Evolutionary conservation across 2,113 vertebrate species (phyloP).

Genomic region (Coregonus clupeaformis): DNA sequence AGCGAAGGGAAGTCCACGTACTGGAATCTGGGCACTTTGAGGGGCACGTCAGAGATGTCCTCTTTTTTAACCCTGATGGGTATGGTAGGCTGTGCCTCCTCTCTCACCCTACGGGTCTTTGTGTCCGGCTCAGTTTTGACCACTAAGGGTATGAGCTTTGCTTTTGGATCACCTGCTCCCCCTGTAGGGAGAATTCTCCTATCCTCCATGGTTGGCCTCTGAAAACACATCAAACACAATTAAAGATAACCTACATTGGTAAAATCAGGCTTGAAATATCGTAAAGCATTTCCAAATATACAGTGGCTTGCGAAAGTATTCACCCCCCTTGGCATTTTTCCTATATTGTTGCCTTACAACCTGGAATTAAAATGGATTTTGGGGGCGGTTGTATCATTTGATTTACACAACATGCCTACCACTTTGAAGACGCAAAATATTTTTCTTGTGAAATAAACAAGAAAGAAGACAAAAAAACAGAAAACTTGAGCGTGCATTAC

Average conservation of each 20-base stretch:
- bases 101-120: neutral
- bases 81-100: slow-evolving; percentile 16
- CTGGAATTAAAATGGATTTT: too few relatives aligned
- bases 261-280: neutral
- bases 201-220: slow-evolving; percentile 38
- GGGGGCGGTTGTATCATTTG: too few relatives aligned
- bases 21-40: slow-evolving; percentile 56
- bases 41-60: slow-evolving; percentile 35
- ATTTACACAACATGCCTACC: too few relatives aligned
- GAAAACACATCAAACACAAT: neutral
- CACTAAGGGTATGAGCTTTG: slow-evolving; percentile 12
- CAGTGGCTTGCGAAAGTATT: too few relatives aligned
- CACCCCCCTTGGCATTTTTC: too few relatives aligned
- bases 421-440: too few relatives aligned
- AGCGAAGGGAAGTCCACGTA: slow-evolving; percentile 58
- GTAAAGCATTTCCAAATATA: too few relatives aligned
- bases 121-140: slow-evolving; percentile 11
- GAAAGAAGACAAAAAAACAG: too few relatives aligned
- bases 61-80: slow-evolving; percentile 34
- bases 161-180: slow-evolving; percentile 12
- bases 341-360: too few relatives aligned
- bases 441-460: too few relatives aligned
- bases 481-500: too few relatives aligned
- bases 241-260: neutral
- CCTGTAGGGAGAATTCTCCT: slow-evolving; percentile 20